Base-by-base conservation (phyloP, 1,140 invertebrate genomes). In the Acromyrmex charruanus region DNA sequence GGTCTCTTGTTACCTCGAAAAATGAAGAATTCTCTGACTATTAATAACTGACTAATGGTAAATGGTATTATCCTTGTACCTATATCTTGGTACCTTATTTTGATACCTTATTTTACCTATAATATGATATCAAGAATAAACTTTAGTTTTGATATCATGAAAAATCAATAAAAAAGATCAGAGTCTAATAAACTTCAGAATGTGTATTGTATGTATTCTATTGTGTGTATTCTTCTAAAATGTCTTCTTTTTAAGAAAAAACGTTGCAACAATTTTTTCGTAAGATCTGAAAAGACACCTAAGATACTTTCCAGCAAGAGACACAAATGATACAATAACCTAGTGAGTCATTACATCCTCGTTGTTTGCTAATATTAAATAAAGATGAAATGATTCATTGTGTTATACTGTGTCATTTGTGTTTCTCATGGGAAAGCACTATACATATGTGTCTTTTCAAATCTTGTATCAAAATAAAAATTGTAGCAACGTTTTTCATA, bases 1-100 rank as follows among this genome's bases (percentile, higher is more conserved):
- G 53, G 87, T 87, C 66, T 91, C 79, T 92, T 88, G 86, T 81
- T 90, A 80, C 68, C 44, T 28, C 16, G 69, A 65, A 55, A 68
- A 80, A 35, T 59, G 44, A 51, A 82, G 88, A 58, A 71, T 16
- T 71, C 16, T 31, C 7, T n/a, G 14, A 25, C 25, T 16, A 6
- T 66, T 28, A 53, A 80, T 68, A 68, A 14, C 14, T 53, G 28
- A 28, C 5, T 39, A n/a, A 44, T 1, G 39, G 2, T 44, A 44
- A 44, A 10, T 31, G 25, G 25, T 7, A 39, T 35, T 35, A 39
- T 3, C 39, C 39, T 44, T 44, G 2, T 12, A 44, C 10, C 25
- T 25, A 25, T 25, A 25, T 44, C 9, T 44, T 21, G 0, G 21
- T 21, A 21, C 21, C 21, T 21, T 21, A 21, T 21, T 21, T 21